Conservation (phyloP, 2,113 vertebrate genomes). For the Hippocampus comes region DNA sequence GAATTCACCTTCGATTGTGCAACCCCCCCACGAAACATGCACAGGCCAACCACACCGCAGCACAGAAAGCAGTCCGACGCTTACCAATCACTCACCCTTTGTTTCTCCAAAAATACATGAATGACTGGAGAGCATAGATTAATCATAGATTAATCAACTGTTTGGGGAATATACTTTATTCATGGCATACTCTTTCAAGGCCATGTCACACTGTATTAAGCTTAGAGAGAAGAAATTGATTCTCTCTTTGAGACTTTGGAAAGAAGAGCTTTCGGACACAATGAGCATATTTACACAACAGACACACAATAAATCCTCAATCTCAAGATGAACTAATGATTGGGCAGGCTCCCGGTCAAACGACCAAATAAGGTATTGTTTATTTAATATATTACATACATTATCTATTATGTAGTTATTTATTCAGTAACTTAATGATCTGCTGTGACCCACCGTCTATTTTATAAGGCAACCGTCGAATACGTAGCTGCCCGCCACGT, state of each 20-base stretch:
- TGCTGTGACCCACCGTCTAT: no score
- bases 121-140: background rate
- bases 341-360: no score
- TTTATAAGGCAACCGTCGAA: no score
- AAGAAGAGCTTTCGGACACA: background rate
- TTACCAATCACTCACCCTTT: background rate
- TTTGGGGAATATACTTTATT: background rate
- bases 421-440: no score
- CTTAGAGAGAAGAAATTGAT: background rate
- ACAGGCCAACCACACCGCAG: background rate
- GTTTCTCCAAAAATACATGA: background rate
- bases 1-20: background rate
- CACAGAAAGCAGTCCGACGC: background rate
- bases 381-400: no score
- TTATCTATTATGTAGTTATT: no score
- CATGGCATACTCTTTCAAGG: no score
- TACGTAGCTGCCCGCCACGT: no score
- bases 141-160: background rate
- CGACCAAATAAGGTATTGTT: no score
- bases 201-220: background rate
- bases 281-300: no score
- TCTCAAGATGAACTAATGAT: no score
- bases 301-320: no score
- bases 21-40: background rate
- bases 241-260: background rate